phyloP scores from a whole-genome alignment of 2,113 vertebrate genomes.

The Fregetta grallaria region DNA sequence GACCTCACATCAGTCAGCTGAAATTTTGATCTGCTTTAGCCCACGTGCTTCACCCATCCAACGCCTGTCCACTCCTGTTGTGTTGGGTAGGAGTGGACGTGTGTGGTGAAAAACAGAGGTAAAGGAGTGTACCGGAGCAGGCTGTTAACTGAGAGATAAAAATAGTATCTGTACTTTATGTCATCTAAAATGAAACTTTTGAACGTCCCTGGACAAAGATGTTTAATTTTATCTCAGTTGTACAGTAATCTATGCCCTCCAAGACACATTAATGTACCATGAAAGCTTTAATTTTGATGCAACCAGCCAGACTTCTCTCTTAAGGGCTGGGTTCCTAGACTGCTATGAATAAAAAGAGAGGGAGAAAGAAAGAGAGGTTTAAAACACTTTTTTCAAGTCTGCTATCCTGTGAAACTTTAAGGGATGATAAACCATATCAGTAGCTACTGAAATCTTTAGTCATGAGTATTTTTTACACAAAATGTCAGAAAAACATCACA shows the following conservation, averaged over 20 bases:
- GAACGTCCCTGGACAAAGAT: background rate
- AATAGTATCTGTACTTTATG: background rate
- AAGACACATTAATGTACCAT: background rate
- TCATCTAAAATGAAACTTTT: background rate
- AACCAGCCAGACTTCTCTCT: background rate
- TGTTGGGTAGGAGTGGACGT: background rate
- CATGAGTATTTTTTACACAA: background rate
- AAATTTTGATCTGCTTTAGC: background rate
- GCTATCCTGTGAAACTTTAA: constrained; percentile 5
- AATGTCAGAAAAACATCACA: constrained; percentile 42
- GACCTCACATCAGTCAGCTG: background rate
- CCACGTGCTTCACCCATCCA: background rate
- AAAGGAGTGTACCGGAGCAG: background rate
- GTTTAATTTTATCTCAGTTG: constrained; percentile 6
- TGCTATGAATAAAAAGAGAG: background rate
- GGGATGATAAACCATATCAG: background rate
- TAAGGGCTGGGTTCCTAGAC: background rate
- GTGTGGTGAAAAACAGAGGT: background rate
- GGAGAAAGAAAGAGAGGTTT: background rate
- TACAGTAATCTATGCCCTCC: background rate
- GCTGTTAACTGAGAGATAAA: background rate
- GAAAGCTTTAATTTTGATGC: background rate
- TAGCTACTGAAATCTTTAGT: constrained; percentile 28
- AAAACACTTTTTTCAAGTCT: background rate
- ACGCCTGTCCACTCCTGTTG: accelerated